These are phyloP conservation scores for Ibidorhyncha struthersii DNA, from an alignment of 2,113 vertebrate genomes.

Conservation along the genomic window DNA sequence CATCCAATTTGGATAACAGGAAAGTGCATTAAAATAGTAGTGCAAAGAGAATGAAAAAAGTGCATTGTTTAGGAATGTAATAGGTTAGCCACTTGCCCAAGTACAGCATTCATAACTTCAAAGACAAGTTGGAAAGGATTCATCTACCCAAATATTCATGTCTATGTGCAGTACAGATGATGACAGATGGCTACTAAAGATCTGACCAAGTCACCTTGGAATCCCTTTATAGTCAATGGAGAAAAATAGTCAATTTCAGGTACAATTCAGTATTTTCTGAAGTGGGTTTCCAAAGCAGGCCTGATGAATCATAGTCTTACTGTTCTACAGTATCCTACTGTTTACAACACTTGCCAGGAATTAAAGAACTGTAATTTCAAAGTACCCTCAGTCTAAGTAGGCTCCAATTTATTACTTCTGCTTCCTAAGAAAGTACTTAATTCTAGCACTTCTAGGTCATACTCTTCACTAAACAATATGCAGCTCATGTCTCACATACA, in stretches of 20 bases:
- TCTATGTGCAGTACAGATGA: neutral
- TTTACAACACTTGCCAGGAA: neutral
- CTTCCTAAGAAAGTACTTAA: neutral
- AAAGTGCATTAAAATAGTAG: neutral
- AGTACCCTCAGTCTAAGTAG: neutral
- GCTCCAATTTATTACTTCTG: neutral
- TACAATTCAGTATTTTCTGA: neutral
- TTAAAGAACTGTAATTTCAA: neutral
- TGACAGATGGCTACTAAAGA: neutral
- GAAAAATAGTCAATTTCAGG: neutral
- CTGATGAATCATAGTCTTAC: neutral
- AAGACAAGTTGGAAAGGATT: neutral
- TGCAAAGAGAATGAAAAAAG: neutral
- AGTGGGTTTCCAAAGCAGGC: neutral
- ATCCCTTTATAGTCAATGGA: neutral
- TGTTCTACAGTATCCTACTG: neutral
- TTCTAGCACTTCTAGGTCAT: neutral
- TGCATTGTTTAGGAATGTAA: neutral
- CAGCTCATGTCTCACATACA: neutral
- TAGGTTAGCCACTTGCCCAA: neutral
- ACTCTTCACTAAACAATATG: neutral
- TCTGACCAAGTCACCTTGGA: neutral
- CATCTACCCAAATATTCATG: neutral
- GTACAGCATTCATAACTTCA: neutral
- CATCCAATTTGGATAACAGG: neutral